Conservation (phyloP, 2,888 invertebrate genomes). For the Mythimna loreyi region DNA sequence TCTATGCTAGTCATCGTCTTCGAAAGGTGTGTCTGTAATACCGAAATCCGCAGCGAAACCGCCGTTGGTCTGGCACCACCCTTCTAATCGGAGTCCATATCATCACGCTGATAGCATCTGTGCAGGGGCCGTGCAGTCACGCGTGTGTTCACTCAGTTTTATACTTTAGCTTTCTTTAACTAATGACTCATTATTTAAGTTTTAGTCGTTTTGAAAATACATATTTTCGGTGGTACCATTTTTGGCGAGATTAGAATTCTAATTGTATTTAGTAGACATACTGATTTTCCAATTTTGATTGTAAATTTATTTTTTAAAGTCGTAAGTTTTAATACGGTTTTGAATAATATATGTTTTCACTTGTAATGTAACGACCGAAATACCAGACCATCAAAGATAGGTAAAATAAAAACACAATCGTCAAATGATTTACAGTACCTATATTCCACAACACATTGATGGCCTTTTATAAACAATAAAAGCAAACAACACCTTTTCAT, state of each 20-base stretch:
- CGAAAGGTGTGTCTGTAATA: conserved; percentile 21
- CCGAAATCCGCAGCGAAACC: conserved; percentile 48
- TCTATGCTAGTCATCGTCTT: conserved; percentile 8
- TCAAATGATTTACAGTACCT: conserved; percentile 30
- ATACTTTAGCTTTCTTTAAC: conserved; percentile 73
- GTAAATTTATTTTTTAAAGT: no score
- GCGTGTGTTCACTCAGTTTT: conserved; percentile 71
- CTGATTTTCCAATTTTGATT: neutral
- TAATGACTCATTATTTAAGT: conserved; percentile 66
- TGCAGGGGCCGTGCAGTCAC: conserved; percentile 74
- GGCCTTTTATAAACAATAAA: conserved; percentile 54
- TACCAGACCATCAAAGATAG: neutral
- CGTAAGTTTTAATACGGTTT: no score
- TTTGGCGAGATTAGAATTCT: neutral
- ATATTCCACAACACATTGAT: conserved; percentile 45
- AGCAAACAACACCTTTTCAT: conserved; percentile 62
- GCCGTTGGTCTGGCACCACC: conserved; percentile 51
- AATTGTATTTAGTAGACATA: neutral
- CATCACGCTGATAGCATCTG: conserved; percentile 75
- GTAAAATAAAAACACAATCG: conserved; percentile 4
- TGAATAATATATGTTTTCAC: neutral
- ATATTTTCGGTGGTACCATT: conserved; percentile 20
- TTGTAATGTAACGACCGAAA: neutral
- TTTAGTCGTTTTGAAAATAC: conserved; percentile 46
- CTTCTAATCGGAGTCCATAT: conserved; percentile 59